phyloP scores from a whole-genome alignment of 2,113 vertebrate genomes.

The Chlorodrepanis virens region DNA sequence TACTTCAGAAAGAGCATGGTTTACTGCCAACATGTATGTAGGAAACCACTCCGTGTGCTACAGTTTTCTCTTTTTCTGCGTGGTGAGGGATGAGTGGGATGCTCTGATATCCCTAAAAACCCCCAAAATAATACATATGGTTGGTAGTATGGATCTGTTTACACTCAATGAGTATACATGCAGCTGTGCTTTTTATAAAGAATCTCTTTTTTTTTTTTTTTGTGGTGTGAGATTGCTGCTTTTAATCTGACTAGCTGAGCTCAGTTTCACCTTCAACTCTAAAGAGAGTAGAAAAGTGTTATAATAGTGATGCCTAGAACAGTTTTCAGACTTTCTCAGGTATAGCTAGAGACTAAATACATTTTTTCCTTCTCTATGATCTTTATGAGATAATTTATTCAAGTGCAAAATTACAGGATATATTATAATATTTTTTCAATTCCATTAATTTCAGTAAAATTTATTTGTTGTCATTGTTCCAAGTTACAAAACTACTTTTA shows the following conservation, averaged over 20 bases:
- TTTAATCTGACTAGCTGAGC: not conserved
- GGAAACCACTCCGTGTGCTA: not conserved
- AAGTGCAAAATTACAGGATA: not conserved
- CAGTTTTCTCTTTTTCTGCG: not conserved
- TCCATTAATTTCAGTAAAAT: not conserved
- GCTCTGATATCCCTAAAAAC: not conserved
- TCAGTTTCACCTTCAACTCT: not conserved
- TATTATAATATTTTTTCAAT: not conserved
- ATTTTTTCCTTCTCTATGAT: fast-evolving
- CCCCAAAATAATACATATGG: fast-evolving
- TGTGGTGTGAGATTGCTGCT: not conserved
- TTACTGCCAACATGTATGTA: not conserved
- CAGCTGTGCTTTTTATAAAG: not conserved
- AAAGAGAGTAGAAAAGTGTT: not conserved
- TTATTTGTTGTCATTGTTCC: not conserved
- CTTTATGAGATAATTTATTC: not conserved
- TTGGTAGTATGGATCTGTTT: not conserved
- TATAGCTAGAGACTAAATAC: not conserved
- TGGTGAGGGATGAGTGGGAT: not conserved
- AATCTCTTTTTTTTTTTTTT: not conserved
- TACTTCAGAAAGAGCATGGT: not conserved
- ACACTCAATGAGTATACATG: not conserved
- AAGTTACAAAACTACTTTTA: not conserved
- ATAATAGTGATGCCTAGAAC: not conserved
- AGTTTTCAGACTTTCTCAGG: not conserved